Base-by-base conservation (phyloP, 1,140 invertebrate species). In the Himalopsyche phryganea region DNA sequence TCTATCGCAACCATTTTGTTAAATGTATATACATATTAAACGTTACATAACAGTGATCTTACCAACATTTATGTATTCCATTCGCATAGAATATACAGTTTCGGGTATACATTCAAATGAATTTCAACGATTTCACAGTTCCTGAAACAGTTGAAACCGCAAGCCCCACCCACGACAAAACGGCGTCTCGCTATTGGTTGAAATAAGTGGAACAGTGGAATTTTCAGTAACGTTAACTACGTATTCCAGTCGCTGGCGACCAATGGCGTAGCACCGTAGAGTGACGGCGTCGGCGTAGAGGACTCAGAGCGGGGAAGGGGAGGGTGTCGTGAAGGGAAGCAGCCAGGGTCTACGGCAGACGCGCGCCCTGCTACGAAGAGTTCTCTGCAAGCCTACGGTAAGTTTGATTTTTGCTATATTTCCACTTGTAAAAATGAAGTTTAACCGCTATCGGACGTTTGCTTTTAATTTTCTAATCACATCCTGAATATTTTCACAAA, bases 121-220 rank as follows among this genome's bases (percentile, higher is more conserved):
- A 50, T 58, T 54, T 48, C 49, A 58, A 45, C 50, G 42, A 58
- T 57, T 61, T 61, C 48, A 55, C 20, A 46, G 28, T 57, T 56
- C 45, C 60, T 61, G 60, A 57, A 61, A 61, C 53, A 45, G 60
- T 50, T n/a, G 53, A 58, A 55, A 61, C 32, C 53, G 46, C 42
- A 14, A 58, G 53, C 53, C n/a, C 54, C 52, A 9, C 53, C 60
- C 60, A 15, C 35, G 11, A n/a, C 19, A 13, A 11, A 11, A 0
- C 42, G 36, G 46, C 20, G 41, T 18, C 20, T 50, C 23, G 6
- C 55, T 14, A 53, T 62, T 53, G 60, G 54, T 35, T 18, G 49
- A 48, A 50, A 52, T 48, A 56, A 46, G 23, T 58, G 50, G 53
- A 56, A 42, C 54, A 48, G 46, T 53, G 42, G 48, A 47, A 18